Evolutionary conservation across 2,797 vertebrate genomes (phyloP), one percentile per base, ranked within the genome.

Genomic region (Arremon brunneinucha): DNA sequence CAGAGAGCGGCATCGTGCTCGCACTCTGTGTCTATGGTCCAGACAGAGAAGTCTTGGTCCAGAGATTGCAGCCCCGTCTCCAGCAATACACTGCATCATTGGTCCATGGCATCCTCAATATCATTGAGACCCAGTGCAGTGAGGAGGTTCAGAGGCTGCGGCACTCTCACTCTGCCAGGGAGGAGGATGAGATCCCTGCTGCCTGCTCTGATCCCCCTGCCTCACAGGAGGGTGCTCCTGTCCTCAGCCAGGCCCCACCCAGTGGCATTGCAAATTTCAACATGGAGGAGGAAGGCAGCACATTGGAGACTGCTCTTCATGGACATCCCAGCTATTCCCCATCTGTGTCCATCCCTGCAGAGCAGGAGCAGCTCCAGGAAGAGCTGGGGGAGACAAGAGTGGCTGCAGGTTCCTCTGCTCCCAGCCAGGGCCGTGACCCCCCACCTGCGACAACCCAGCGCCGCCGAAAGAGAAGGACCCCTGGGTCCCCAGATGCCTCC

Each of bases 391-490:
- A 77, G 21, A 64, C 24, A 34, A 14, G n/a, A 70, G 14, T 37
- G 37, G 8, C n/a, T n/a, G 18, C 50, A 39, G n/a, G 37, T 52
- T 50, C 57, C 57, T 70, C 71, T 77, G 24, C 44, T 46, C 37
- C 50, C 50, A 26, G 24, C 37, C 57, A 83, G 44, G 17, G 17
- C 44, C 39, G 28, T 37, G n/a, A 57, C 17, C 28, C 24, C 5
- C 21, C n/a, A 39, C 6, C 44, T 8, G 4, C 0, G 0, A 70
- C 57, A 30, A 20, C 44, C 37, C 64, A 24, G 35, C 2, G 3
- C 21, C 5, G 4, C 43, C 37, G 8, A 19, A 83, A 57, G 37
- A 83, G 49, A 14, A 82, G 37, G 37, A 19, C 10, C 7, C 4
- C 5, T 16, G 10, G 7, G 17, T 64, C n/a, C 12, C n/a, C 24